phyloP scores from a whole-genome alignment of 2,888 invertebrate species.

The Lordiphosa fenestrarum region DNA sequence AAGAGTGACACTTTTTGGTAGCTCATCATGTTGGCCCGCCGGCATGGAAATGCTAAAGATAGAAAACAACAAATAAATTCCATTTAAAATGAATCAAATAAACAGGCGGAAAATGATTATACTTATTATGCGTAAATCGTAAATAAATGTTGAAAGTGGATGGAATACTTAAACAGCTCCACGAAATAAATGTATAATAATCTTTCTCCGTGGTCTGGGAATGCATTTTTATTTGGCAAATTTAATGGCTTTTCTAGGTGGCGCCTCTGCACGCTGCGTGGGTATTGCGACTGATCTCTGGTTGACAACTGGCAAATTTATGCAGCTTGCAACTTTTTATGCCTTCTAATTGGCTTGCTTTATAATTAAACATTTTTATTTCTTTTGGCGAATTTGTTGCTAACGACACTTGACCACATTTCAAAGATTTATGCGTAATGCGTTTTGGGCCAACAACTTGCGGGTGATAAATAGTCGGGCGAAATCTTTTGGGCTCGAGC shows the following conservation, averaged over 20 bases:
- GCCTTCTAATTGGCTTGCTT: constrained; percentile 50
- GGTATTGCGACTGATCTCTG: constrained; percentile 18
- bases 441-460: constrained; percentile 20
- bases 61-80: constrained; percentile 33
- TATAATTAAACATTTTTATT: constrained; percentile 27
- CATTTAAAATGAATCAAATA: constrained; percentile 39
- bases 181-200: too few species aligned
- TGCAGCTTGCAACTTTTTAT: constrained; percentile 35
- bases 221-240: too few species aligned
- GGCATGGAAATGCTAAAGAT: constrained; percentile 34
- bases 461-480: constrained; percentile 27
- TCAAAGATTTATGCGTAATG: constrained; percentile 40
- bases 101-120: constrained; percentile 29
- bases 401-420: constrained; percentile 17
- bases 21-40: constrained; percentile 60
- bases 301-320: constrained; percentile 66
- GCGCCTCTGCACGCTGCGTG: constrained; percentile 24
- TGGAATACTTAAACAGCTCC: too few species aligned
- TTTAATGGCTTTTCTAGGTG: constrained; percentile 4
- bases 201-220: too few species aligned
- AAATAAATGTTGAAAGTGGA: constrained; percentile 10
- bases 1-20: constrained; percentile 40
- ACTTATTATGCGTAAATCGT: background rate
- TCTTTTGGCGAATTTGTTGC: constrained; percentile 37
- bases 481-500: constrained; percentile 35